Percentiles rank a stretch among this genome's conserved stretches.
phyloP scores from a whole-genome alignment of 2,888 invertebrate genomes.

The Cantharis nigra region DNA sequence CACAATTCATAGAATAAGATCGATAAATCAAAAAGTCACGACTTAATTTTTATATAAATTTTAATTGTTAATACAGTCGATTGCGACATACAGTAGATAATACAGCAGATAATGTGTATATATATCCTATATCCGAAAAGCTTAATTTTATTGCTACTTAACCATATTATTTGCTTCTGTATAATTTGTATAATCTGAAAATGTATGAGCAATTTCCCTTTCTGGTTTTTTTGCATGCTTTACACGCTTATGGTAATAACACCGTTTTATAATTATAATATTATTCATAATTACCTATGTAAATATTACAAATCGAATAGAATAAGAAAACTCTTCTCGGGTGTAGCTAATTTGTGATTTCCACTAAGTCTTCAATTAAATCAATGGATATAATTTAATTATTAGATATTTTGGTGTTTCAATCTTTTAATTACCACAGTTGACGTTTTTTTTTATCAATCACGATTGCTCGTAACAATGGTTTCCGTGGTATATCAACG shows the following conservation, averaged over 20 bases:
- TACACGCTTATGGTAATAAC: not conserved
- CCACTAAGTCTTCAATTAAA: not conserved
- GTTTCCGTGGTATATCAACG: not conserved
- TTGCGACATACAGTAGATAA: not conserved
- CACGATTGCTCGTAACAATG: not conserved
- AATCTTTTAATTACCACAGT: not conserved
- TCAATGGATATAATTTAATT: not conserved
- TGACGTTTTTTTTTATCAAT: not conserved
- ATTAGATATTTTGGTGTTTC: not conserved
- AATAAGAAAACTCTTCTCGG: not conserved
- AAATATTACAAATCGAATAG: not conserved
- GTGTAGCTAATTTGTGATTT: not conserved
- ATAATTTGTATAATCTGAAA: not conserved
- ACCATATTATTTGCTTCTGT: not conserved
- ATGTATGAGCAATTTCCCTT: not conserved
- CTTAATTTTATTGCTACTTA: not conserved
- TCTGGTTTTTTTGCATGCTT: not conserved
- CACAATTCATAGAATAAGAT: slow-evolving; percentile 2
- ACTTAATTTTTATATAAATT: not conserved
- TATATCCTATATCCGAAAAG: not conserved
- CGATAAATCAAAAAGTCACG: slow-evolving; percentile 4
- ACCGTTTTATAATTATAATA: not conserved
- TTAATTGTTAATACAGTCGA: not conserved
- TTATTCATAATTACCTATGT: not conserved
- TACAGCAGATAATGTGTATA: not conserved